phyloP scores from a whole-genome alignment of 2,888 invertebrate genomes.

The Buathra laborator region DNA sequence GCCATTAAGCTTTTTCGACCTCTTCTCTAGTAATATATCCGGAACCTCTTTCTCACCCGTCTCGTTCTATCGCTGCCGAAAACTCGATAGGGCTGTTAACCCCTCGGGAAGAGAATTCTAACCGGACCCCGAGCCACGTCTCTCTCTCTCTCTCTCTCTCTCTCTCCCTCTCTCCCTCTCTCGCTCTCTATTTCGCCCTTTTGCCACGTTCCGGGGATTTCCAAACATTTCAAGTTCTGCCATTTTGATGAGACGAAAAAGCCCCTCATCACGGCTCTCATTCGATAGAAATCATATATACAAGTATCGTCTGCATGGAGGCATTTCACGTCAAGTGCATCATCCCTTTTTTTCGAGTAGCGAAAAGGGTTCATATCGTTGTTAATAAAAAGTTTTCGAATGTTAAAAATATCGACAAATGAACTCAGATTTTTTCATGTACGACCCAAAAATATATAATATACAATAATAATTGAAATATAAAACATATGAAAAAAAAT shows the following conservation, averaged over 20 bases:
- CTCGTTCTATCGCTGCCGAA: slow-evolving; percentile 34
- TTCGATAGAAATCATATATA: neutral
- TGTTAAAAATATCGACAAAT: too few species aligned
- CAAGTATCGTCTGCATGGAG: neutral
- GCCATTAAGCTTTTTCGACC: slow-evolving; percentile 52
- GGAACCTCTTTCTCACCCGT: slow-evolving; percentile 19
- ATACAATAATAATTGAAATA: too few species aligned
- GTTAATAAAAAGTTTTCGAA: too few species aligned
- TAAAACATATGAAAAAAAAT: too few species aligned
- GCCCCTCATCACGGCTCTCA: neutral
- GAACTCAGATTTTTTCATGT: too few species aligned
- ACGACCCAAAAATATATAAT: too few species aligned
- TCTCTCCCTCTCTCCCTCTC: slow-evolving; percentile 23
- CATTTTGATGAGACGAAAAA: slow-evolving; percentile 16
- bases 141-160: neutral
- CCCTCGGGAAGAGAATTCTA: slow-evolving; percentile 39
- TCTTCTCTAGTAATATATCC: slow-evolving; percentile 28
- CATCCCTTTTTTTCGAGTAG: too few species aligned
- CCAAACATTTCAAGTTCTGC: slow-evolving; percentile 42
- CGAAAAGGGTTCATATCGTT: too few species aligned
- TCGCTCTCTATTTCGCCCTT: neutral
- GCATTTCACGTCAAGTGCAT: too few species aligned
- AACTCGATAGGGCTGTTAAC: slow-evolving; percentile 15
- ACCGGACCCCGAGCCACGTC: slow-evolving; percentile 27
- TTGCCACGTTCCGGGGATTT: slow-evolving; percentile 40